phyloP scores from a whole-genome alignment of 2,888 invertebrate species.

The Campoplex nolae region DNA sequence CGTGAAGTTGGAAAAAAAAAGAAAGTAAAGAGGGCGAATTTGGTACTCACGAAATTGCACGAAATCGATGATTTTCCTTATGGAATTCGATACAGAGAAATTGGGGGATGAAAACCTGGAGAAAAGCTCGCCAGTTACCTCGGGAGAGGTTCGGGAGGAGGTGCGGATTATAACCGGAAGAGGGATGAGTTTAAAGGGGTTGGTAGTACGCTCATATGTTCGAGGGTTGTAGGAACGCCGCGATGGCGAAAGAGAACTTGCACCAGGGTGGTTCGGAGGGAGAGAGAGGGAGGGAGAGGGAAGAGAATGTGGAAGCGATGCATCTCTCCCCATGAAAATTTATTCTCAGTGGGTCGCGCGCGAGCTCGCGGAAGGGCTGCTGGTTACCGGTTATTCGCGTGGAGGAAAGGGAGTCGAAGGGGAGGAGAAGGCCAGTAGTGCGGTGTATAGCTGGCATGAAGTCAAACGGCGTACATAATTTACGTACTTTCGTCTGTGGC shows the following conservation, averaged over 20 bases:
- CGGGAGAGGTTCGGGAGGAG: not conserved
- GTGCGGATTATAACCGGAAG: constrained; percentile 24
- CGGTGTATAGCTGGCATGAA: constrained; percentile 80
- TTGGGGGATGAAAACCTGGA: constrained; percentile 1
- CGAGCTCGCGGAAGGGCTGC: constrained; percentile 64
- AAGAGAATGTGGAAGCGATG: constrained; percentile 56
- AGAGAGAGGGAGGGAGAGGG: constrained; percentile 9
- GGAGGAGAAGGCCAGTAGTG: constrained; percentile 74
- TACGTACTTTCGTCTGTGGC: constrained; percentile 80
- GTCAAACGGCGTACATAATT: constrained; percentile 83
- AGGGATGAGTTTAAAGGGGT: not conserved
- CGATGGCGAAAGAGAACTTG: constrained; percentile 48
- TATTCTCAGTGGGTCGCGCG: constrained; percentile 75
- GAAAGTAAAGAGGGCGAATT: not conserved
- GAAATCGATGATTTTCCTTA: not conserved
- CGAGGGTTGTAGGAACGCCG: not conserved
- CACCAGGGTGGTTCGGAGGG: constrained; percentile 18
- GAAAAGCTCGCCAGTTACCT: not conserved
- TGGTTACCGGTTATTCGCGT: constrained; percentile 66
- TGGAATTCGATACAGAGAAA: not conserved
- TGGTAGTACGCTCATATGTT: constrained; percentile 28
- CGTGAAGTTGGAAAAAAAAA: not conserved
- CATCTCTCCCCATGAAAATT: constrained; percentile 77
- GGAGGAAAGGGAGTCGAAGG: constrained; percentile 45
- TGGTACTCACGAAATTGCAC: not conserved